phyloP scores from a whole-genome alignment of 1,140 invertebrate species.

The Grapholita molesta region DNA sequence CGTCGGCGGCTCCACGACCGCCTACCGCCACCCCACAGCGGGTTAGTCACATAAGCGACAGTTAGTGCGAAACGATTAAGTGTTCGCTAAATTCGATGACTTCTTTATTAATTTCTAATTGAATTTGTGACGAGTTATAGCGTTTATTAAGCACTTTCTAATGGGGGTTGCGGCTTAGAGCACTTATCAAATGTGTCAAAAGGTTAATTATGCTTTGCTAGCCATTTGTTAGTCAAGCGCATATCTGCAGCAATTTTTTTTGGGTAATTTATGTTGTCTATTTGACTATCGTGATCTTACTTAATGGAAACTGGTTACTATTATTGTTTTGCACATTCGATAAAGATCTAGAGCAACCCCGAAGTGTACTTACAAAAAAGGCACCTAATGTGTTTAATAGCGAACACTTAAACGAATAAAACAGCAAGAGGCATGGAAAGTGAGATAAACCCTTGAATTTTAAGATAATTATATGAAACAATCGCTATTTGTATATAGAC shows the following conservation, averaged over 20 bases:
- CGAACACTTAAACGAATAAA: not conserved
- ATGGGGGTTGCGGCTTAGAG: not conserved
- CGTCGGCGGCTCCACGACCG: constrained; percentile 45
- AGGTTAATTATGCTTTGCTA: not conserved
- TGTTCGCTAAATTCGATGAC: too few relatives aligned
- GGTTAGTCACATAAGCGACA: constrained; percentile 39
- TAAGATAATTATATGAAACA: too few relatives aligned
- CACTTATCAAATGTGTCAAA: not conserved
- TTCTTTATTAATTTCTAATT: too few relatives aligned
- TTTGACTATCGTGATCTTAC: not conserved
- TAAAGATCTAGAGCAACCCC: not conserved
- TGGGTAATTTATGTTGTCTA: too few relatives aligned
- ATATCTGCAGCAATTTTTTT: too few relatives aligned
- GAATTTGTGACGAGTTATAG: too few relatives aligned
- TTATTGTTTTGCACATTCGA: not conserved
- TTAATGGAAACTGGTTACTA: not conserved
- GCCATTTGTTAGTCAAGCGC: too few relatives aligned
- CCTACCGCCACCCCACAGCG: constrained; percentile 45
- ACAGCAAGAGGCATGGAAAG: not conserved
- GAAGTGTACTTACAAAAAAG: too few relatives aligned
- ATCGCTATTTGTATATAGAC: too few relatives aligned
- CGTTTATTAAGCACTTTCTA: too few relatives aligned
- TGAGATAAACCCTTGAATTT: too few relatives aligned
- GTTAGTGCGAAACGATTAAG: not conserved
- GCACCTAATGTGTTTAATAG: not conserved